These are phyloP conservation scores for Microctenopoma stevenorrisi DNA, from an alignment of 2,797 vertebrate species.

Conservation along the genomic window DNA sequence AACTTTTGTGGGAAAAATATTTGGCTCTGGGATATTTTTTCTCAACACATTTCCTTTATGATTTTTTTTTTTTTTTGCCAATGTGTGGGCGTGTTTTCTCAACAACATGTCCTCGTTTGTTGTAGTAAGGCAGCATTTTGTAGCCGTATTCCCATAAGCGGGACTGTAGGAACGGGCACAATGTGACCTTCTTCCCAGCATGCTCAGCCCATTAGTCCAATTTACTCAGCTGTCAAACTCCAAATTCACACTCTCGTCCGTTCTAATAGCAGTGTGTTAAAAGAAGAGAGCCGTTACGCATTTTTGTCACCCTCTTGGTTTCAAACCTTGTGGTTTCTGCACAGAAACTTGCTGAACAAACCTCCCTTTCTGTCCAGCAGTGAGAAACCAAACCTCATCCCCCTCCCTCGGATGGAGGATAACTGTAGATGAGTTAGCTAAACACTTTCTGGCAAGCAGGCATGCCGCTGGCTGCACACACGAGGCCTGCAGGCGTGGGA, in stretches of 20 bases:
- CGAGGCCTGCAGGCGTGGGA: constrained; percentile 81
- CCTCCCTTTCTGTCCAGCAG: constrained; percentile 54
- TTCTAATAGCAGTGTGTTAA: constrained; percentile 60
- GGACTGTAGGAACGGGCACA: constrained; percentile 42
- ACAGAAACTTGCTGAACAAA: constrained; percentile 73
- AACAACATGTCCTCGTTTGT: constrained; percentile 28
- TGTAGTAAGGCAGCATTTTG: constrained; percentile 30
- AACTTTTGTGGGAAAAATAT: constrained; percentile 26
- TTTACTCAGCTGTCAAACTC: constrained; percentile 76
- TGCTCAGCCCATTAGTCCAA: constrained; percentile 77
- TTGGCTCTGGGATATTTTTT: constrained; percentile 40
- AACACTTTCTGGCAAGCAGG: constrained; percentile 76
- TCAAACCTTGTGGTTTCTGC: constrained; percentile 54
- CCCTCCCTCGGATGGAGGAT: constrained; percentile 58
- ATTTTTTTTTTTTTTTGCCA: constrained; percentile 23
- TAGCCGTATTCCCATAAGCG: constrained; percentile 49
- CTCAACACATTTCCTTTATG: constrained; percentile 12
- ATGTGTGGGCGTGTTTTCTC: constrained; percentile 33
- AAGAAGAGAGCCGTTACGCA: constrained; percentile 56
- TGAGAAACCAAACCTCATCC: constrained; percentile 52
- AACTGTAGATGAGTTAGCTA: constrained; percentile 77
- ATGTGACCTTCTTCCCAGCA: constrained; percentile 65
- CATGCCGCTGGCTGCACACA: constrained; percentile 76
- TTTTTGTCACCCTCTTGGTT: constrained; percentile 56
- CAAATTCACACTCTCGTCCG: constrained; percentile 61